These are phyloP conservation scores for Dicycla oo DNA, from an alignment of 2,888 invertebrate species.

Conservation along the genomic window DNA sequence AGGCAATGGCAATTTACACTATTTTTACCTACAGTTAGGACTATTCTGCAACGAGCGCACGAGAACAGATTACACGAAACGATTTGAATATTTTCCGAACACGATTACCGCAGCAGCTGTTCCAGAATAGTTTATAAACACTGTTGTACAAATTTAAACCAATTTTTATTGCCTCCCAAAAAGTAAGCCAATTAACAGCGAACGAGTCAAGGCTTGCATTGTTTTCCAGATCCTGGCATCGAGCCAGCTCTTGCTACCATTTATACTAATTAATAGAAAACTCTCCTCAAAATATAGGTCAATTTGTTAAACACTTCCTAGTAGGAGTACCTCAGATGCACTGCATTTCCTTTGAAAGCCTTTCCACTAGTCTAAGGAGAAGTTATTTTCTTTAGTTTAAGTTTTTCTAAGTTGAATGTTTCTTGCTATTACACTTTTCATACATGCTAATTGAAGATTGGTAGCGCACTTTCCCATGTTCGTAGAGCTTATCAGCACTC, in stretches of 20 bases:
- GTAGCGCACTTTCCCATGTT: neutral
- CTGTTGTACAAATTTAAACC: slow-evolving; percentile 72
- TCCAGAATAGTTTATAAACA: slow-evolving; percentile 73
- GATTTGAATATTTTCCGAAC: slow-evolving; percentile 58
- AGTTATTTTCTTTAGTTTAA: slow-evolving; percentile 18
- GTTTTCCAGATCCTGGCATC: slow-evolving; percentile 77
- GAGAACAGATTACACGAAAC: slow-evolving; percentile 44
- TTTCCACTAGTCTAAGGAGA: slow-evolving; percentile 1
- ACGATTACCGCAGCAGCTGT: slow-evolving; percentile 62
- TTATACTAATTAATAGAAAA: slow-evolving; percentile 73
- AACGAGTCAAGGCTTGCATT: slow-evolving; percentile 79
- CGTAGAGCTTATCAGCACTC: neutral
- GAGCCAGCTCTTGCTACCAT: slow-evolving; percentile 71
- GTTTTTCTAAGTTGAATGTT: slow-evolving; percentile 17
- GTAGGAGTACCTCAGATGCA: neutral
- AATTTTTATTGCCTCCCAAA: slow-evolving; percentile 81
- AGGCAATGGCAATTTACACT: slow-evolving; percentile 32
- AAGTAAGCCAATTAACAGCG: slow-evolving; percentile 81
- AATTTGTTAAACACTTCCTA: slow-evolving; percentile 27
- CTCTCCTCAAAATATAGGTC: slow-evolving; percentile 43
- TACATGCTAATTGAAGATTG: slow-evolving; percentile 15
- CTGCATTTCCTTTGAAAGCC: slow-evolving; percentile 21
- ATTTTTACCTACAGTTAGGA: slow-evolving; percentile 48
- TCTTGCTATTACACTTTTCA: slow-evolving; percentile 11
- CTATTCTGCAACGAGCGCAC: slow-evolving; percentile 30